phyloP scores from a whole-genome alignment of 1,140 invertebrate species.

The Nephila pilipes region DNA sequence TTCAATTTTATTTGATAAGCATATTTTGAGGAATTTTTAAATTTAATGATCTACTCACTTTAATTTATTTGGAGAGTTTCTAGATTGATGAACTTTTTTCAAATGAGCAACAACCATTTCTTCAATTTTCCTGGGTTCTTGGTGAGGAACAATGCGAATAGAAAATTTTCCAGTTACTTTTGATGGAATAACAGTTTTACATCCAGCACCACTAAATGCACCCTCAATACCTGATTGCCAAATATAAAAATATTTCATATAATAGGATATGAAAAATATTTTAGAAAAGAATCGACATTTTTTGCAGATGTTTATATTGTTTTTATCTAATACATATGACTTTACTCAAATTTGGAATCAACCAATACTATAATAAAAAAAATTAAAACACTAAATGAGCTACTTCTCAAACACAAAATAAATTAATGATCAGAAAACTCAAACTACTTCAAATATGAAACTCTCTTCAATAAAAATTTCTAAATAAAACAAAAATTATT shows the following conservation, averaged over 20 bases:
- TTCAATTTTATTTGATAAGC: too few relatives aligned
- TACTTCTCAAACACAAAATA: too few relatives aligned
- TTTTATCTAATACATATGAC: too few relatives aligned
- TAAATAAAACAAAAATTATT: too few relatives aligned
- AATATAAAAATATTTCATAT: not conserved
- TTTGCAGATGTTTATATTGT: too few relatives aligned
- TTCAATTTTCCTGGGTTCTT: constrained; percentile 89
- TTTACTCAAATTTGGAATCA: too few relatives aligned
- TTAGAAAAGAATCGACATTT: too few relatives aligned
- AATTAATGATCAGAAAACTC: too few relatives aligned
- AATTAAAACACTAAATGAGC: too few relatives aligned
- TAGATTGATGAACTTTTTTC: constrained; percentile 85
- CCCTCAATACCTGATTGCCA: constrained; percentile 87
- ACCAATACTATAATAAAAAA: too few relatives aligned
- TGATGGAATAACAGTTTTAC: constrained; percentile 96
- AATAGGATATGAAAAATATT: not conserved
- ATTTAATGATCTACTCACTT: constrained; percentile 83
- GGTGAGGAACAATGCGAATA: constrained; percentile 95
- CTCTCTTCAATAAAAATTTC: too few relatives aligned
- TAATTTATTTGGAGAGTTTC: constrained; percentile 93
- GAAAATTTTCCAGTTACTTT: constrained; percentile 99
- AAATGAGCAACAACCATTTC: constrained; percentile 89
- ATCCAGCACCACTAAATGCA: constrained; percentile 94
- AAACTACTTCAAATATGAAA: too few relatives aligned
- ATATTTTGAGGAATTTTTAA: not conserved